These are phyloP conservation scores for Mythimna albipuncta DNA, from an alignment of 2,888 invertebrate species.

Conservation along the genomic window DNA sequence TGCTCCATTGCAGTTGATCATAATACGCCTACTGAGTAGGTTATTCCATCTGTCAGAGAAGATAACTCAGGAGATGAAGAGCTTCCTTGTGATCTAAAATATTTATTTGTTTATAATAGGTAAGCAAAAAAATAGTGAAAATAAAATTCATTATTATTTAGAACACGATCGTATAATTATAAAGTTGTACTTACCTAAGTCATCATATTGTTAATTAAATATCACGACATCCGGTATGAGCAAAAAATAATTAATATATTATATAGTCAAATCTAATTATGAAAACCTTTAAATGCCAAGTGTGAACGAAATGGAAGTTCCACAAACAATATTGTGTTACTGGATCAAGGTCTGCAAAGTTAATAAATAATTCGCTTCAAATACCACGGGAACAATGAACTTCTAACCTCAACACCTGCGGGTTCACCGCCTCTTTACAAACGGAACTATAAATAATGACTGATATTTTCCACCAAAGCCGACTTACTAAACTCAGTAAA, in stretches of 20 bases:
- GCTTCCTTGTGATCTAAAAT: slow-evolving; percentile 38
- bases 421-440: slow-evolving; percentile 48
- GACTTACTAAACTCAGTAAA: slow-evolving; percentile 58
- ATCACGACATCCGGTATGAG: slow-evolving; percentile 16
- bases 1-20: slow-evolving; percentile 59
- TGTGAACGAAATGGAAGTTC: slow-evolving; percentile 47
- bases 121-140: slow-evolving; percentile 1
- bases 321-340: slow-evolving; percentile 61
- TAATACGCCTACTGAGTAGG: slow-evolving; percentile 54
- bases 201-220: slow-evolving; percentile 23
- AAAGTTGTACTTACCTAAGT: too few relatives aligned
- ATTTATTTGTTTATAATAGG: slow-evolving; percentile 3
- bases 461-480: slow-evolving; percentile 53
- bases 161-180: not conserved
- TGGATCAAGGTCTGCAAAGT: slow-evolving; percentile 70
- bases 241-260: slow-evolving; percentile 33
- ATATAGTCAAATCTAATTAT: slow-evolving; percentile 61
- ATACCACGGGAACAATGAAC: slow-evolving; percentile 73
- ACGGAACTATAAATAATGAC: slow-evolving; percentile 46
- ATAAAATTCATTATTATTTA: not conserved
- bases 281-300: slow-evolving; percentile 57
- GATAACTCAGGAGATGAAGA: slow-evolving; percentile 42
- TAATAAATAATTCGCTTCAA: slow-evolving; percentile 67
- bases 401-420: slow-evolving; percentile 60
- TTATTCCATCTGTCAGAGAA: slow-evolving; percentile 48